Evolutionary conservation across 2,888 invertebrate species (phyloP).

Genomic region (Leptura quadrifasciata): DNA sequence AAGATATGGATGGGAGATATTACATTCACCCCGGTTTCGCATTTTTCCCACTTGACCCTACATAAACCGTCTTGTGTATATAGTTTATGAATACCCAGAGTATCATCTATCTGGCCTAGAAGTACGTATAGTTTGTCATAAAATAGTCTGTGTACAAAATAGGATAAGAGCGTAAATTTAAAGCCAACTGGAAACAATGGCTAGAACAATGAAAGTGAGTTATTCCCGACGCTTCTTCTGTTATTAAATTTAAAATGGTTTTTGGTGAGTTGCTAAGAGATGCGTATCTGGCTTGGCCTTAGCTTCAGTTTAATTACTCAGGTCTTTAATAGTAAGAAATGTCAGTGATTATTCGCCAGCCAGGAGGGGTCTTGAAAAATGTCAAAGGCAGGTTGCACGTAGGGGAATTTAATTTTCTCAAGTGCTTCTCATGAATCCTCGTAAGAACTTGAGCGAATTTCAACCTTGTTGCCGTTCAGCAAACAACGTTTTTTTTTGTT

Average conservation of each 20-base stretch:
- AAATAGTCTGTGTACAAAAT: no score
- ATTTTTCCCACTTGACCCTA: no score
- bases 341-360: constrained; percentile 33
- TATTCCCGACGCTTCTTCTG: neutral
- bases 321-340: constrained; percentile 35
- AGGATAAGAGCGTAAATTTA: no score
- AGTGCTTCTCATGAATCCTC: constrained; percentile 28
- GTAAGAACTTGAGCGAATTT: neutral
- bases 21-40: no score
- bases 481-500: neutral
- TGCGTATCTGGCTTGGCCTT: constrained; percentile 12
- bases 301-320: constrained; percentile 25
- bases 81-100: no score
- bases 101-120: no score
- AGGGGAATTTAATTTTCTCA: constrained; percentile 44
- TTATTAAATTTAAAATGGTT: constrained; percentile 7
- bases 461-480: neutral
- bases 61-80: no score
- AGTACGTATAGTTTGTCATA: no score
- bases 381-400: constrained; percentile 42
- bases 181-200: neutral
- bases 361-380: constrained; percentile 35
- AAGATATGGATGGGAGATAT: no score
- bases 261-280: constrained; percentile 1
- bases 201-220: constrained; percentile 3